These are phyloP conservation scores for Schlechtendalia chinensis DNA, from an alignment of 1,140 invertebrate species.

Conservation along the genomic window DNA sequence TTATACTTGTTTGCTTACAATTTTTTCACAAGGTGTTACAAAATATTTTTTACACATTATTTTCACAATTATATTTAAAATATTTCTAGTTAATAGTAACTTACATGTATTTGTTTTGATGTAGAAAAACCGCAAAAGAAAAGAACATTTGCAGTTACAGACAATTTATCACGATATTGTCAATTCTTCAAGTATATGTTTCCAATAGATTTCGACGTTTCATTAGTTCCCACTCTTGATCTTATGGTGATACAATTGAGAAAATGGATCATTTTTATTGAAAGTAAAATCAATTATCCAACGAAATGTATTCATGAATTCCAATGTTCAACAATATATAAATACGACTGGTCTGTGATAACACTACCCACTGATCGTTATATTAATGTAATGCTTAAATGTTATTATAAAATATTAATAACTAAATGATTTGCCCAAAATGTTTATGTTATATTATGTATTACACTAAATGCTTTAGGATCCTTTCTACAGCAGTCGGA, in stretches of 20 bases:
- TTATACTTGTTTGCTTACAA: too few species aligned
- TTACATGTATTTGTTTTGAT: background rate
- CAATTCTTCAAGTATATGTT: background rate
- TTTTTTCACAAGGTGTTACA: too few species aligned
- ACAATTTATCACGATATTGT: background rate
- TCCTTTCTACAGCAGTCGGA: background rate
- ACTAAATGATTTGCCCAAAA: background rate
- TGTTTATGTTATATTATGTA: background rate
- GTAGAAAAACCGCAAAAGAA: background rate
- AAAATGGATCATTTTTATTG: conserved; percentile 18
- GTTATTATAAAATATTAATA: background rate
- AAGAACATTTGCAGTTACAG: conserved; percentile 19
- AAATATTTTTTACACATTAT: too few species aligned
- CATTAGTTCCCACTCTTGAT: background rate
- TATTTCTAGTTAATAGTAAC: too few species aligned
- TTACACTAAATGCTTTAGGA: background rate
- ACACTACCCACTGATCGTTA: background rate
- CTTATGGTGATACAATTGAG: background rate
- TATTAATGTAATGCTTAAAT: background rate
- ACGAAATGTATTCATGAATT: background rate
- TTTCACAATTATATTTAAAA: too few species aligned
- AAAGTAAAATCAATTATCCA: background rate
- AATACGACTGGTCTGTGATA: conserved; percentile 33
- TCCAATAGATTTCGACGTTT: background rate
- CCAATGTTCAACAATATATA: background rate